Conservation (phyloP, 1,140 invertebrate species). For the Ctenoplectra terminalis region DNA sequence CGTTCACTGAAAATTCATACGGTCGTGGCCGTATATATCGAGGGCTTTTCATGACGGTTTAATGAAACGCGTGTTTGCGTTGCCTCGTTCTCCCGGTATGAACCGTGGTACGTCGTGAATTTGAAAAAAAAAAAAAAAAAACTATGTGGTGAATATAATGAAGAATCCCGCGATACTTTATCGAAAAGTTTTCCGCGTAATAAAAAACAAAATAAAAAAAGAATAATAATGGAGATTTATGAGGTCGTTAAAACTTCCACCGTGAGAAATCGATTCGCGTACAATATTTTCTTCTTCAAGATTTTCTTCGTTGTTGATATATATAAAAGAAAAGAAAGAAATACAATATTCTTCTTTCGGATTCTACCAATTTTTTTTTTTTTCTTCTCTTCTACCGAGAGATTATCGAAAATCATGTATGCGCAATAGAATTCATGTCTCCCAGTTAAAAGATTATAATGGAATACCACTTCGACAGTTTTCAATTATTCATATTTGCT, state of each 20-base stretch:
- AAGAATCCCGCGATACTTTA: background rate
- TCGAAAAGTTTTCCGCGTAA: background rate
- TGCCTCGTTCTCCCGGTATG: too few relatives aligned
- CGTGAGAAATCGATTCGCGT: background rate
- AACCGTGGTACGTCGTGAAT: background rate
- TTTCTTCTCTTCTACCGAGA: background rate
- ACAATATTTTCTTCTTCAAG: background rate
- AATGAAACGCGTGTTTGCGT: constrained; percentile 7
- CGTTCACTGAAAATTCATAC: constrained; percentile 17
- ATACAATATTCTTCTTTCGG: background rate
- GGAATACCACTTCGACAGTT: background rate
- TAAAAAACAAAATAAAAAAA: background rate
- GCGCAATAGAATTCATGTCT: background rate
- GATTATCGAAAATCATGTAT: too few relatives aligned
- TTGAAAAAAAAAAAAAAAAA: constrained; percentile 16
- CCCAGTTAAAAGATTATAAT: background rate
- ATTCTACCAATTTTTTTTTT: too few relatives aligned
- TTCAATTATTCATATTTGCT: constrained; percentile 7
- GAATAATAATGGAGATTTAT: background rate
- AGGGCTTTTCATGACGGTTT: background rate
- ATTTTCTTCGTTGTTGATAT: background rate
- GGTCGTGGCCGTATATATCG: background rate
- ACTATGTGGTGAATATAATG: background rate
- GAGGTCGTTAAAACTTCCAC: background rate
- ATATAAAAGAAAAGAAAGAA: background rate